A percentile compares a stretch with the other conserved stretches of the same genome.
phyloP scores from a whole-genome alignment of 2,797 vertebrate species.

The Spondyliosoma cantharus region DNA sequence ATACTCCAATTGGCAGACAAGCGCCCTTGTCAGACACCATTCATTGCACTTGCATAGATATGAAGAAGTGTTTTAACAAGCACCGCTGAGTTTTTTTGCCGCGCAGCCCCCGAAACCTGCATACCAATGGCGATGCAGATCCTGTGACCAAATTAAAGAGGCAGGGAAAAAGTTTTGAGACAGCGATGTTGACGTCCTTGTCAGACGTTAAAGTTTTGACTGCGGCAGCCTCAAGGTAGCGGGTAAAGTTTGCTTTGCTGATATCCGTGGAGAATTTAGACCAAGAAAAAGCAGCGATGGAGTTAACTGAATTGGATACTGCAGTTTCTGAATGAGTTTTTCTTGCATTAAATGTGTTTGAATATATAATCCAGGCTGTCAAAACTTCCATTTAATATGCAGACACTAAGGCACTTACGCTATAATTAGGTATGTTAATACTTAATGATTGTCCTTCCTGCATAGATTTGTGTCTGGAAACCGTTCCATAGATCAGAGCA shows the following conservation, averaged over 20 bases:
- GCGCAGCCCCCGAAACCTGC: slow-evolving; percentile 54
- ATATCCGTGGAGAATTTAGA: slow-evolving; percentile 35
- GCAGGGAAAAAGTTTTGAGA: slow-evolving; percentile 45
- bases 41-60: slow-evolving; percentile 80
- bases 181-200: slow-evolving; percentile 58
- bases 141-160: slow-evolving; percentile 71
- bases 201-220: slow-evolving; percentile 55
- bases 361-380: slow-evolving; percentile 21
- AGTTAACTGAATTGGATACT: slow-evolving; percentile 29
- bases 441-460: not conserved
- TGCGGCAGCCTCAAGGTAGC: slow-evolving; percentile 28
- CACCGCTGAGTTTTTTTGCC: slow-evolving; percentile 65
- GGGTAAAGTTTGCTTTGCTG: slow-evolving; percentile 33
- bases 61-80: slow-evolving; percentile 82
- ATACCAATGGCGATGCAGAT: slow-evolving; percentile 65
- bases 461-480: not conserved
- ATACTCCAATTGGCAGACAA: slow-evolving; percentile 79
- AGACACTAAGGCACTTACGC: slow-evolving; percentile 1
- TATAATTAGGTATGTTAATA: slow-evolving; percentile 12
- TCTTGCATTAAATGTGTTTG: slow-evolving; percentile 22
- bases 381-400: slow-evolving; percentile 23
- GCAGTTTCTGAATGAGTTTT: slow-evolving; percentile 29
- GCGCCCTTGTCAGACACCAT: slow-evolving; percentile 81
- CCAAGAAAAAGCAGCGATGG: slow-evolving; percentile 2
- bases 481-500: not conserved